These are phyloP conservation scores for Monochamus saltuarius DNA, from an alignment of 1,140 invertebrate species.

Conservation along the genomic window DNA sequence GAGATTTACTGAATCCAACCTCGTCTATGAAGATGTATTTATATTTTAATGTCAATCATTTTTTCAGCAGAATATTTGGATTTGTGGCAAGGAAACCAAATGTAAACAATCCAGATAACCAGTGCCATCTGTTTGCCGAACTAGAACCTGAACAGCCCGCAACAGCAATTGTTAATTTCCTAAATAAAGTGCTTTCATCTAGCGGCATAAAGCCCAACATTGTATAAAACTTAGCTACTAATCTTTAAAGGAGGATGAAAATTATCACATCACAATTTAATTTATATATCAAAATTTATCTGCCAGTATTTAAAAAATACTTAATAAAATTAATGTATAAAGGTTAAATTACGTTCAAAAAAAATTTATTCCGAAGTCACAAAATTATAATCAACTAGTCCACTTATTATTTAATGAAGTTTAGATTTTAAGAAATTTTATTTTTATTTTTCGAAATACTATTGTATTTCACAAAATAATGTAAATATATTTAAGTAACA, in stretches of 20 bases:
- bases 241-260: conserved; percentile 16
- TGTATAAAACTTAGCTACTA: conserved; percentile 47
- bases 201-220: conserved; percentile 59
- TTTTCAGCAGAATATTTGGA: conserved; percentile 82
- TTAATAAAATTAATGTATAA: background rate
- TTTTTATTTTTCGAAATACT: conserved; percentile 17
- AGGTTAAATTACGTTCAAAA: background rate
- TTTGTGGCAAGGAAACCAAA: conserved; percentile 88
- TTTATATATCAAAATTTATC: conserved; percentile 14
- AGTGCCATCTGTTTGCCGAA: conserved; percentile 96
- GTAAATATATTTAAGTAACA: conserved; percentile 36
- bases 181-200: conserved; percentile 84
- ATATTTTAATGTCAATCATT: conserved; percentile 19
- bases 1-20: too few relatives aligned
- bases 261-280: conserved; percentile 25
- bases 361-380: conserved; percentile 3
- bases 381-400: conserved; percentile 27
- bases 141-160: conserved; percentile 93
- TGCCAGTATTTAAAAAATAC: conserved; percentile 1
- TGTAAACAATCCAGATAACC: conserved; percentile 81
- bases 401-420: conserved; percentile 29
- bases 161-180: conserved; percentile 93
- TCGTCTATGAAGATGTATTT: too few relatives aligned
- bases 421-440: conserved; percentile 17
- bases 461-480: conserved; percentile 20